Conservation (phyloP, 2,113 vertebrate species). For the Microtus richardsoni region DNA sequence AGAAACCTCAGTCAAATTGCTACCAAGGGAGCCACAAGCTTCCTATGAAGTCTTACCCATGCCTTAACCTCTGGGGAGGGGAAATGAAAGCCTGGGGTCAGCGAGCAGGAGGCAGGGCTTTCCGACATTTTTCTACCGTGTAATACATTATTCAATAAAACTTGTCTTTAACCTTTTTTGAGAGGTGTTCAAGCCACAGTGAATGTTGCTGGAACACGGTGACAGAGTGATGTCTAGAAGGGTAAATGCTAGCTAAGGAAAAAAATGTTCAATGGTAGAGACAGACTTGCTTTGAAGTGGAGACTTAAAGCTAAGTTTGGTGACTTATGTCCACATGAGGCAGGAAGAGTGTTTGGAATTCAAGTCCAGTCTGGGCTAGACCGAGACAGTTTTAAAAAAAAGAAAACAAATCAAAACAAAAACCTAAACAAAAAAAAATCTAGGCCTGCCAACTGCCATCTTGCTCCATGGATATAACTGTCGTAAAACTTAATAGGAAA, state of each 20-base stretch:
- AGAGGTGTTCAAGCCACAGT: background rate
- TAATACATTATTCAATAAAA: background rate
- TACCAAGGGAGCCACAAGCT: background rate
- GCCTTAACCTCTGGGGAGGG: background rate
- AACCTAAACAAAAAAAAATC: background rate
- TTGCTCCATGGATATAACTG: too few species aligned
- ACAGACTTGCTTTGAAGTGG: background rate
- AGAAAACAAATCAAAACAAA: background rate
- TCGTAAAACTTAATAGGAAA: background rate
- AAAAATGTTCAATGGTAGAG: accelerated
- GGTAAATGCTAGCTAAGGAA: background rate
- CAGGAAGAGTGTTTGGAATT: background rate
- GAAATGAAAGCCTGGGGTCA: too few species aligned
- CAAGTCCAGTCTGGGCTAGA: background rate
- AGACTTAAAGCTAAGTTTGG: background rate
- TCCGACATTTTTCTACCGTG: background rate
- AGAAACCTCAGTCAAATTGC: background rate
- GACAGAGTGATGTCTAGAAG: background rate
- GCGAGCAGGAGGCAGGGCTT: too few species aligned
- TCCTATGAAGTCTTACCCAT: background rate
- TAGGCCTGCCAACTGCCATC: too few species aligned
- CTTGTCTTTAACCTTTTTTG: background rate
- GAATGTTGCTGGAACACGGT: background rate
- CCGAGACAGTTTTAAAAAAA: background rate
- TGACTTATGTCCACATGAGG: too few species aligned